phyloP scores from a whole-genome alignment of 2,797 vertebrate species.

The Streptopelia turtur region DNA sequence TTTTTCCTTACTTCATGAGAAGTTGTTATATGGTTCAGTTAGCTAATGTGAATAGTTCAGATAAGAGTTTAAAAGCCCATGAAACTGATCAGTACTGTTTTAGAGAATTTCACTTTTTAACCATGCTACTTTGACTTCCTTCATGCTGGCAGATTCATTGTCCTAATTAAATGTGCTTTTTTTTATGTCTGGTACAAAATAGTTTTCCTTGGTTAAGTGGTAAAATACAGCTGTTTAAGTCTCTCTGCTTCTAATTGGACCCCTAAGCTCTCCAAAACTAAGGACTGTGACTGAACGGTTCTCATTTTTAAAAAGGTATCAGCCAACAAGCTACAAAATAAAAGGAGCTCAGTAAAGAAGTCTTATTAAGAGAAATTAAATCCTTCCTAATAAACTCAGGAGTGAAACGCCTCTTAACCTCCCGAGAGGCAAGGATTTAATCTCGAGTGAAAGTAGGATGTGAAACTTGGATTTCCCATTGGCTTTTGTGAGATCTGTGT shows the following conservation, averaged over 20 bases:
- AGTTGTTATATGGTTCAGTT: not conserved
- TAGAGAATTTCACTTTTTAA: not conserved
- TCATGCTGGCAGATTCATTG: not conserved
- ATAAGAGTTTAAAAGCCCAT: not conserved
- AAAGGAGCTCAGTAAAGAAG: not conserved
- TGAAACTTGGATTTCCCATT: not conserved
- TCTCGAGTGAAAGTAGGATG: not conserved
- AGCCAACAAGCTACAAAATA: not conserved
- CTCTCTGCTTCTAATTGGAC: not conserved
- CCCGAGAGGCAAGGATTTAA: not conserved
- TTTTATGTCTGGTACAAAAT: not conserved
- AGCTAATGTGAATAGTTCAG: not conserved
- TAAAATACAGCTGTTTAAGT: slow-evolving; percentile 1
- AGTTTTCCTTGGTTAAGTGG: not conserved
- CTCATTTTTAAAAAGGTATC: not conserved
- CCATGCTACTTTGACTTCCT: not conserved
- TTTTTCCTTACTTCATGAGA: not conserved
- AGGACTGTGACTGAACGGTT: not conserved
- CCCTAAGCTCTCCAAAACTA: not conserved
- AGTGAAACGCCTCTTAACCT: not conserved
- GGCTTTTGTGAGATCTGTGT: not conserved
- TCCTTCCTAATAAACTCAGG: not conserved
- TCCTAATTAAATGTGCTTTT: not conserved
- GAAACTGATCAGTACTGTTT: not conserved
- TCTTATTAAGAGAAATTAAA: not conserved